phyloP scores from a whole-genome alignment of 2,113 vertebrate genomes.

The Ceuthmochares aereus region DNA sequence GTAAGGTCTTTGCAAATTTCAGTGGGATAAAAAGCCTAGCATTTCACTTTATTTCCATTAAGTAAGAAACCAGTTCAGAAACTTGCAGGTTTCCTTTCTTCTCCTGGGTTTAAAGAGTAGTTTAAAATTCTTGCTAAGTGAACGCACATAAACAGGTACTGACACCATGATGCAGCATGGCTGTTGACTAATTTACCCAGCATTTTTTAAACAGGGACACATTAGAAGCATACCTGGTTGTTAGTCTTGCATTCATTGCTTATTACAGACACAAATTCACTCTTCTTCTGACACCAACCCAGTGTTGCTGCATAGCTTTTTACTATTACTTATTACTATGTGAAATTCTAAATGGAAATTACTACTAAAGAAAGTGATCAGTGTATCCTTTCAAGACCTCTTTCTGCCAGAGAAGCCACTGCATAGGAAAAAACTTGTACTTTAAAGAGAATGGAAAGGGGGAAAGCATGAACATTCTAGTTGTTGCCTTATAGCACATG shows the following conservation, averaged over 20 bases:
- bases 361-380: not conserved
- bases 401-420: not conserved
- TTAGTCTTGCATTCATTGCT: not conserved
- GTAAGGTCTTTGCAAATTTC: not conserved
- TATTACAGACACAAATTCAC: not conserved
- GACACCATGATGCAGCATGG: not conserved
- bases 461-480: rapidly evolving
- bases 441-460: not conserved
- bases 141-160: not conserved
- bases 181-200: not conserved
- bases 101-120: not conserved
- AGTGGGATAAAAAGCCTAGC: not conserved
- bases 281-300: not conserved
- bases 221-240: not conserved
- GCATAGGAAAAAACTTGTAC: not conserved
- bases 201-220: not conserved
- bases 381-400: not conserved
- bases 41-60: not conserved
- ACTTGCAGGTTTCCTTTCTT: not conserved
- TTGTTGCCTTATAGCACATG: not conserved
- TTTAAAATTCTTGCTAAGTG: not conserved
- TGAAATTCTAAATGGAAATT: not conserved
- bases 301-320: not conserved
- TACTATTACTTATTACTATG: not conserved
- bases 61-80: not conserved